Conservation (phyloP, 2,113 vertebrate genomes). For the Pseudorectes ferrugineus region DNA sequence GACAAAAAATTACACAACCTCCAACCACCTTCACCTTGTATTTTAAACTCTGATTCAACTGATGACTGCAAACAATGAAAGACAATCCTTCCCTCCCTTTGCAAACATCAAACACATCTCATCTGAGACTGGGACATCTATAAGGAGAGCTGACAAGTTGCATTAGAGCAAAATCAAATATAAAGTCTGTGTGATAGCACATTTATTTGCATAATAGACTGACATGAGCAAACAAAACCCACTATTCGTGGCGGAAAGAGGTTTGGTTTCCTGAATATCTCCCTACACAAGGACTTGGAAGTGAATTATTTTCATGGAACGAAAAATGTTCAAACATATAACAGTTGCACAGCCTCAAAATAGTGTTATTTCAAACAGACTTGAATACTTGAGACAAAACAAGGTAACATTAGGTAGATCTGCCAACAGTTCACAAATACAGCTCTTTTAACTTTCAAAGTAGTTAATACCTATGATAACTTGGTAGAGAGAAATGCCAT, state of each 20-base stretch:
- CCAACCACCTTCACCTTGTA: neutral
- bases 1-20: neutral
- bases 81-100: neutral
- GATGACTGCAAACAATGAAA: neutral
- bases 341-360: neutral
- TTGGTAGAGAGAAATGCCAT: neutral
- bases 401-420: neutral
- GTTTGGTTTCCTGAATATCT: neutral
- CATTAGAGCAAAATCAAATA: neutral
- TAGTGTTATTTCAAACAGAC: neutral
- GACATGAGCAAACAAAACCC: neutral
- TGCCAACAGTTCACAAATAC: neutral
- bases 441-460: neutral
- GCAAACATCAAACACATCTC: neutral
- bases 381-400: neutral
- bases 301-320: neutral
- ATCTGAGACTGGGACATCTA: neutral
- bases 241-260: neutral
- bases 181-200: neutral
- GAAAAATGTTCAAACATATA: neutral
- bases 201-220: neutral
- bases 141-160: neutral
- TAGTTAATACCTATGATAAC: neutral
- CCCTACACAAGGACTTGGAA: neutral
- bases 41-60: neutral